Percentiles rank a stretch among this genome's conserved stretches.
Conservation (phyloP, 2,113 vertebrate genomes). For the Strigops habroptila region DNA sequence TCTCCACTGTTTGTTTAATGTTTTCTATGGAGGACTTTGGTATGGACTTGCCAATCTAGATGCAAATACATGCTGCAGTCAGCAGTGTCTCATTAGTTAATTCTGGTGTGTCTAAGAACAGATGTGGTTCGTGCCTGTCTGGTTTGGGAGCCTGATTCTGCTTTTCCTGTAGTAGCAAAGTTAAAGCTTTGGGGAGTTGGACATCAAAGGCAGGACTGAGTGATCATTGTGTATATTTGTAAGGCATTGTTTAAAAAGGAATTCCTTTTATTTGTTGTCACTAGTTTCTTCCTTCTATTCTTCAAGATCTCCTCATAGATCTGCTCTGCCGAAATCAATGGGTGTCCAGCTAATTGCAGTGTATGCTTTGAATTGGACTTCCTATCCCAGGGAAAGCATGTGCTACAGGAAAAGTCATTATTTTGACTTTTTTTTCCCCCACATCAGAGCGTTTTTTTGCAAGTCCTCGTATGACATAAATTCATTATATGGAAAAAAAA, state of each 20-base stretch:
- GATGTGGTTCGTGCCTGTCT: neutral
- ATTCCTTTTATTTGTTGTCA: slow-evolving; percentile 32
- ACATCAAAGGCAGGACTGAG: slow-evolving; percentile 44
- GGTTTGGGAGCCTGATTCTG: neutral
- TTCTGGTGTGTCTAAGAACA: neutral
- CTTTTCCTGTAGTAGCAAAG: neutral
- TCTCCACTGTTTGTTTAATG: accelerated
- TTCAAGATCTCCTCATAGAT: neutral
- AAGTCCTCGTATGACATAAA: neutral
- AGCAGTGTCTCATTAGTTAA: neutral
- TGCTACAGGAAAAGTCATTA: neutral
- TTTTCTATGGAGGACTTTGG: neutral
- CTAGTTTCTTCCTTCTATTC: slow-evolving; percentile 55
- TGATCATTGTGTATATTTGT: neutral
- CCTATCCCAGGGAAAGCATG: neutral
- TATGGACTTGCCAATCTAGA: neutral
- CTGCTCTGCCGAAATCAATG: neutral
- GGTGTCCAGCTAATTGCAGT: neutral
- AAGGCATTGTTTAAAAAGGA: slow-evolving; percentile 46
- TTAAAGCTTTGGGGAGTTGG: neutral
- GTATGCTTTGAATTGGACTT: slow-evolving; percentile 7
- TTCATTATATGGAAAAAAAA: neutral
- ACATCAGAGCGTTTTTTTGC: neutral
- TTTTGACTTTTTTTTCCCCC: neutral
- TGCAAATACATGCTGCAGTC: neutral